phyloP scores from a whole-genome alignment of 2,113 vertebrate genomes.

The Tapirus terrestris region DNA sequence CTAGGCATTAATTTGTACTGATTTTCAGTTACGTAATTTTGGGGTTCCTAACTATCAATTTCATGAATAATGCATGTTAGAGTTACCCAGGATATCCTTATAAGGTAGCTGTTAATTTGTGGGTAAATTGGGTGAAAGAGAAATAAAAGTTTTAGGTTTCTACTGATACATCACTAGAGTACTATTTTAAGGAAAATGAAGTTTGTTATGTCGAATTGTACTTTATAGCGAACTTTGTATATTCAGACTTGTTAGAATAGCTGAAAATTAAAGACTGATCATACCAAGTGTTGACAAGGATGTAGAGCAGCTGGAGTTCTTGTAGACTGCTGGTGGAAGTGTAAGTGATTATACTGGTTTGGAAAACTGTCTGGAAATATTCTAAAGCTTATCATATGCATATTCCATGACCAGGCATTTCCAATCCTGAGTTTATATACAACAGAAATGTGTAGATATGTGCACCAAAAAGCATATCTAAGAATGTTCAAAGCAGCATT shows the following conservation, averaged over 20 bases:
- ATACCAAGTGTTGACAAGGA: neutral
- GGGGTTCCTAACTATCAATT: neutral
- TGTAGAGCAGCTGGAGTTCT: neutral
- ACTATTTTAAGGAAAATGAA: conserved; percentile 47
- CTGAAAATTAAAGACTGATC: neutral
- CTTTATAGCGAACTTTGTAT: neutral
- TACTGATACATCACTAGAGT: neutral
- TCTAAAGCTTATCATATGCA: neutral
- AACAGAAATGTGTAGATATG: neutral
- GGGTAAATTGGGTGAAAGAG: neutral
- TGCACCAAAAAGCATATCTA: neutral
- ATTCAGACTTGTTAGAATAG: neutral
- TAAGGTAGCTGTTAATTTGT: neutral
- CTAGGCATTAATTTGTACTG: neutral
- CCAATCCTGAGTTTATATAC: neutral
- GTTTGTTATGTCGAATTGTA: neutral
- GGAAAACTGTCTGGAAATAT: neutral
- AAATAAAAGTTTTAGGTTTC: neutral
- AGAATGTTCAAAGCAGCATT: neutral
- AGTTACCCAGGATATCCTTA: neutral
- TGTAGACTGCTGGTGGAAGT: neutral
- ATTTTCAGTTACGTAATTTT: neutral
- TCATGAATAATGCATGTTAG: neutral
- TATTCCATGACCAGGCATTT: neutral
- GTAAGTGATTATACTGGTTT: neutral